A percentile compares a stretch with the other conserved stretches of the same genome.
Conservation (phyloP, 1,140 invertebrate species). For the Drosophila hydei region DNA sequence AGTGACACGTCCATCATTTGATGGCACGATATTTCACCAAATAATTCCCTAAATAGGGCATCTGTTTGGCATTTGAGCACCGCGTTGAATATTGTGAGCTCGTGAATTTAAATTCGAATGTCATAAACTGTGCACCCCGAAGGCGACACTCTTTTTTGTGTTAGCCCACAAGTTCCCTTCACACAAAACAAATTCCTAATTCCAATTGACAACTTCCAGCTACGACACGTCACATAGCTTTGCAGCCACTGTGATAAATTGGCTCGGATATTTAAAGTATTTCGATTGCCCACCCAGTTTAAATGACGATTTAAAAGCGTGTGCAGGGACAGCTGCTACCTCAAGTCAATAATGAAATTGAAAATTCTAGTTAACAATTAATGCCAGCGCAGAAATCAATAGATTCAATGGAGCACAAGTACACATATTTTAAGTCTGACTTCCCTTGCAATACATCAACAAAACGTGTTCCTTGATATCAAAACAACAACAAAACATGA, state of each 20-base stretch:
- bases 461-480: too few species aligned
- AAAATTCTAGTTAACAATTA: slow-evolving; percentile 6
- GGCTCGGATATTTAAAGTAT: slow-evolving; percentile 58
- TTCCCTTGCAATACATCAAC: too few species aligned
- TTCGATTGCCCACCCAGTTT: slow-evolving; percentile 52
- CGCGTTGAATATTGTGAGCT: slow-evolving; percentile 36
- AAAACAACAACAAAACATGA: too few species aligned
- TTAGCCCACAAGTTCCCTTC: not conserved
- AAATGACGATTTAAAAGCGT: slow-evolving; percentile 43
- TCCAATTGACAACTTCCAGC: slow-evolving; percentile 20
- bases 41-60: slow-evolving; percentile 48
- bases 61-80: slow-evolving; percentile 47
- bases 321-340: not conserved
- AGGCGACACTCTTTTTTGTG: slow-evolving; percentile 12
- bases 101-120: slow-evolving; percentile 47
- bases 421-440: too few species aligned
- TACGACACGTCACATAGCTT: not conserved
- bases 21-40: slow-evolving; percentile 44
- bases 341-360: not conserved
- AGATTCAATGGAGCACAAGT: not conserved
- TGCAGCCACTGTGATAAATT: too few species aligned
- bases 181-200: slow-evolving; percentile 6
- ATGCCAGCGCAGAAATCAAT: not conserved
- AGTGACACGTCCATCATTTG: slow-evolving; percentile 46
- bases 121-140: slow-evolving; percentile 33